These are phyloP conservation scores for Netelia melanura DNA, from an alignment of 2,888 invertebrate species.

Conservation along the genomic window DNA sequence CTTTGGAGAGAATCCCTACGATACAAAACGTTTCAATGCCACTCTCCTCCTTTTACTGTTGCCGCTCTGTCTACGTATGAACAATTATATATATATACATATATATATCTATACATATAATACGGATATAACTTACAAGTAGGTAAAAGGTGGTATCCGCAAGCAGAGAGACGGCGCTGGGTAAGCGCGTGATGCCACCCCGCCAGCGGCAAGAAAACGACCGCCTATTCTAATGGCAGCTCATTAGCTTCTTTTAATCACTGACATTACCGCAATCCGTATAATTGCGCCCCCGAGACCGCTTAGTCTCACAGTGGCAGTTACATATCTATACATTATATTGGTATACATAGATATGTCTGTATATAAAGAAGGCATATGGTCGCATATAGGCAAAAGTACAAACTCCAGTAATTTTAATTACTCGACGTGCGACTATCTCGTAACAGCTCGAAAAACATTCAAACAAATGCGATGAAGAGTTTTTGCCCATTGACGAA, in stretches of 20 bases:
- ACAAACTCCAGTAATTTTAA: conserved; percentile 60
- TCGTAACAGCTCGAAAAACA: conserved; percentile 40
- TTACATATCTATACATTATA: conserved; percentile 5
- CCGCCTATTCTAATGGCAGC: conserved; percentile 79
- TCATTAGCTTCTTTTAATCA: conserved; percentile 83
- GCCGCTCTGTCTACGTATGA: background rate
- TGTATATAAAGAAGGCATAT: conserved; percentile 10
- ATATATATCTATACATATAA: background rate
- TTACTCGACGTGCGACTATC: conserved; percentile 59
- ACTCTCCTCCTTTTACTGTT: background rate
- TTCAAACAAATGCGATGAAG: conserved; percentile 40
- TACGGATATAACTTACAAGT: background rate
- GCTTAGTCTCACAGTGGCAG: conserved; percentile 63
- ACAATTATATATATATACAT: background rate
- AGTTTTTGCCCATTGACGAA: conserved; percentile 54
- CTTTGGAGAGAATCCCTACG: background rate
- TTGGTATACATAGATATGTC: background rate
- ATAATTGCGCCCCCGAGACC: conserved; percentile 77
- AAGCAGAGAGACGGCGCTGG: conserved; percentile 64
- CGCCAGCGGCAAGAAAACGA: conserved; percentile 70
- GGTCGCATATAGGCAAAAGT: background rate
- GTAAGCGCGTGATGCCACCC: conserved; percentile 57
- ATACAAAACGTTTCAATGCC: background rate
- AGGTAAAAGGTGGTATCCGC: conserved; percentile 67
- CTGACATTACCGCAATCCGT: conserved; percentile 80